Percentiles rank a stretch among this genome's conserved stretches.
These are phyloP conservation scores for Mungos mungo DNA, from an alignment of 2,113 vertebrate species.

Conservation along the genomic window DNA sequence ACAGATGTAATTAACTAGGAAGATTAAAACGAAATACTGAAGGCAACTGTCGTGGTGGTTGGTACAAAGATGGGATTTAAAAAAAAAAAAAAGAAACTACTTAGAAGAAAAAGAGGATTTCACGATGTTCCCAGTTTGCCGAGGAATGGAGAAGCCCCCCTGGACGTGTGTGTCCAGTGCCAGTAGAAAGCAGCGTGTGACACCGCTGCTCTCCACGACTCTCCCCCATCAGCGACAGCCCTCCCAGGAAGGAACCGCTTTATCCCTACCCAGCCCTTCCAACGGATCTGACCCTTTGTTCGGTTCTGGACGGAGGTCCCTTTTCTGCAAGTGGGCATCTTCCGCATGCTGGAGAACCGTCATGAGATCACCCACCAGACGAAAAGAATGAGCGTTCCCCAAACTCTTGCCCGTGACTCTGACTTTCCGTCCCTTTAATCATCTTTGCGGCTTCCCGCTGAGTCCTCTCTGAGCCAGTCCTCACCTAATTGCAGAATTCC, in stretches of 20 bases:
- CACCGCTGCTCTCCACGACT: background rate
- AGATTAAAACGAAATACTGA: slow-evolving; percentile 36
- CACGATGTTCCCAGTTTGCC: background rate
- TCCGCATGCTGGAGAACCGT: slow-evolving; percentile 23
- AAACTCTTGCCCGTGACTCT: slow-evolving; percentile 3
- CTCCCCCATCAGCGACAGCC: background rate
- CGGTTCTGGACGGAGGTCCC: background rate
- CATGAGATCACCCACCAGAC: slow-evolving; percentile 29
- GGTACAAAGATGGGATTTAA: background rate
- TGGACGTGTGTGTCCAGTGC: background rate
- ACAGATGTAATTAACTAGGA: background rate
- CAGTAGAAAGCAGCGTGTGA: background rate
- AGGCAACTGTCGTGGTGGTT: background rate
- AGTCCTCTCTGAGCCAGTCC: slow-evolving; percentile 24
- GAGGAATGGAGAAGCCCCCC: background rate
- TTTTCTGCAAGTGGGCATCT: slow-evolving; percentile 59
- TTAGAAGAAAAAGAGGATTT: slow-evolving; percentile 4
- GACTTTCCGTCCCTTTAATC: slow-evolving; percentile 68
- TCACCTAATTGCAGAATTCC: slow-evolving; percentile 39
- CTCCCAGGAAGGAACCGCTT: slow-evolving; percentile 16
- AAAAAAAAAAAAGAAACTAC: background rate
- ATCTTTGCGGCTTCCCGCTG: slow-evolving; percentile 52
- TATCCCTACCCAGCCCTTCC: background rate
- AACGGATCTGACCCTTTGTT: background rate
- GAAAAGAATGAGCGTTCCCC: background rate